These are phyloP conservation scores for Anoplophora glabripennis DNA, from an alignment of 1,140 invertebrate species.

Conservation along the genomic window DNA sequence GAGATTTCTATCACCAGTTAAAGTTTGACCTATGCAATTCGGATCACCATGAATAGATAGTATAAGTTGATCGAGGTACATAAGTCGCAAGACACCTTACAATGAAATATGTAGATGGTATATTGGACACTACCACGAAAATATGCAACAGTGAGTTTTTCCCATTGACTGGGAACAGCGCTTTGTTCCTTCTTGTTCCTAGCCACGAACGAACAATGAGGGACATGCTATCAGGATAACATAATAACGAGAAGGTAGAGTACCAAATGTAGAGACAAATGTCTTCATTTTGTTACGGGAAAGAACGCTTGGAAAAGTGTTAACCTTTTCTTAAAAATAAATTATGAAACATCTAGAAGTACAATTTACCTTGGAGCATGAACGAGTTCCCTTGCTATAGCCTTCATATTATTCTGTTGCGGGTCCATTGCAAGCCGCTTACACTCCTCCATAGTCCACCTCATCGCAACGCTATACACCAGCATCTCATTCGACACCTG, in stretches of 20 bases:
- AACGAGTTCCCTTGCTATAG: conserved; percentile 37
- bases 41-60: too few species aligned
- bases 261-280: not conserved
- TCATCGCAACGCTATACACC: conserved; percentile 40
- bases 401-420: conserved; percentile 33
- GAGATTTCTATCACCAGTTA: too few species aligned
- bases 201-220: not conserved
- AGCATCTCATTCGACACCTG: conserved; percentile 38
- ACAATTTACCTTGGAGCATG: conserved; percentile 36
- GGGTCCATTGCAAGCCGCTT: conserved; percentile 14
- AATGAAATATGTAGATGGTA: too few species aligned
- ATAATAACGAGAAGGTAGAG: not conserved
- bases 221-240: not conserved
- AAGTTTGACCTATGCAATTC: too few species aligned
- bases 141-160: too few species aligned
- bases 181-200: too few species aligned
- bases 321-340: not conserved
- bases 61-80: too few species aligned
- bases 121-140: too few species aligned
- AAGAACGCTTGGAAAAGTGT: not conserved
- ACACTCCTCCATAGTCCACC: conserved; percentile 38
- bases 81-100: too few species aligned
- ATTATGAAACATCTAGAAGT: not conserved
- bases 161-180: too few species aligned
- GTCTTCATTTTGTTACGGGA: not conserved